Conservation (phyloP, 2,113 vertebrate species). For the Panurus biarmicus region DNA sequence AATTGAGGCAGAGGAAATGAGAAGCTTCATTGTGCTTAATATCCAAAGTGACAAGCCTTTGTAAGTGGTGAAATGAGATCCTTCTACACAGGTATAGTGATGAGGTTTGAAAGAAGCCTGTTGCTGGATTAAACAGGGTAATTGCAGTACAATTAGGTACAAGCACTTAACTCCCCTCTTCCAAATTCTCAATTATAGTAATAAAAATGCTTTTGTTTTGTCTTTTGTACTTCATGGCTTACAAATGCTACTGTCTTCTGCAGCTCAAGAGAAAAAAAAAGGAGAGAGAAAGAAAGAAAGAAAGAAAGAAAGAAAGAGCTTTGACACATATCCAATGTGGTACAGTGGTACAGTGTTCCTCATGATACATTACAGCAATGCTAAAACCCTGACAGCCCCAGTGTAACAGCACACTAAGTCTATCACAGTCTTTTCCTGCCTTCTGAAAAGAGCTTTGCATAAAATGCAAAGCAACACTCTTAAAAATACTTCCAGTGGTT, state of each 20-base stretch:
- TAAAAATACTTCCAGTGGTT: neutral
- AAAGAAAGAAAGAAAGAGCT: conserved; percentile 18
- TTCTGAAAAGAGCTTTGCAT: neutral
- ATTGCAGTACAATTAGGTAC: conserved; percentile 50
- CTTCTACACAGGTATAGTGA: conserved; percentile 24
- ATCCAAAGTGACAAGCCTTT: conserved; percentile 45
- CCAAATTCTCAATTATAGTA: conserved; percentile 53
- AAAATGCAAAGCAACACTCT: neutral
- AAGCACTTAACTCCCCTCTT: conserved; percentile 43
- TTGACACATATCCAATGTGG: conserved; percentile 46
- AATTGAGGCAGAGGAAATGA: conserved; percentile 28
- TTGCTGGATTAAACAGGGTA: conserved; percentile 57
- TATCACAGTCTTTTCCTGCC: neutral
- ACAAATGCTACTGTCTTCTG: conserved; percentile 47
- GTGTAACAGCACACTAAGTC: neutral
- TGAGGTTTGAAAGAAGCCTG: conserved; percentile 41
- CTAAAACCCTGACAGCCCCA: conserved; percentile 31
- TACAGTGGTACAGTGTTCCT: neutral
- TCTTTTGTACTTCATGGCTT: conserved; percentile 45
- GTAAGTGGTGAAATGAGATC: conserved; percentile 26
- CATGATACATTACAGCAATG: conserved; percentile 4
- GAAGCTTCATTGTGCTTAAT: conserved; percentile 26
- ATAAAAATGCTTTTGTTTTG: conserved; percentile 61
- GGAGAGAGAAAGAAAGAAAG: neutral
- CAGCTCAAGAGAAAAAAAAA: neutral